These are phyloP conservation scores for Paradoxurus hermaphroditus DNA, from an alignment of 2,113 vertebrate species.

Conservation along the genomic window DNA sequence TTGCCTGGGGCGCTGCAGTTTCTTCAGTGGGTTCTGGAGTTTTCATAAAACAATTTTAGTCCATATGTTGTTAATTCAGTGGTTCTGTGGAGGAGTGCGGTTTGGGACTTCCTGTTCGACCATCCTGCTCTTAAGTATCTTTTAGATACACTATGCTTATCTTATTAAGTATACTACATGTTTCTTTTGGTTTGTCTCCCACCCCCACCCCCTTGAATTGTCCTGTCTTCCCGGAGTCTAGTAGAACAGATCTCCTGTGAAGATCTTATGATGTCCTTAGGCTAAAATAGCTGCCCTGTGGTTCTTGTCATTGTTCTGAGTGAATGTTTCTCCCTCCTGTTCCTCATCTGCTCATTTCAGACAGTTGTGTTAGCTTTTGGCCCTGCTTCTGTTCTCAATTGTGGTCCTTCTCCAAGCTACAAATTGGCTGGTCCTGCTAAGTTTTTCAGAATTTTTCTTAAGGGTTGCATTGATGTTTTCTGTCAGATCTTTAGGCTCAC, in stretches of 20 bases:
- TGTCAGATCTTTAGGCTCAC: not conserved
- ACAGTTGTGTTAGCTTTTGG: conserved; percentile 76
- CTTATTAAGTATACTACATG: not conserved
- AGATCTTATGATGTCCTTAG: conserved; percentile 52
- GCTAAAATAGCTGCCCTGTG: conserved; percentile 77
- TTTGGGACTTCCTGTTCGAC: not conserved
- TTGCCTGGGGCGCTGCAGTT: not conserved
- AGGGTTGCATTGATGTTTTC: not conserved
- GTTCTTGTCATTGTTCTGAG: conserved; percentile 69
- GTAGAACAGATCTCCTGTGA: not conserved
- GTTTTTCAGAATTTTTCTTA: conserved; percentile 5
- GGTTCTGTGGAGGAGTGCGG: not conserved
- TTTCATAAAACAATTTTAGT: not conserved
- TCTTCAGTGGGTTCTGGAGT: not conserved
- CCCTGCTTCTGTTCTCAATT: conserved; percentile 69
- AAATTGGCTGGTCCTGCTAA: conserved; percentile 47
- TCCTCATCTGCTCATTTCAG: conserved; percentile 80
- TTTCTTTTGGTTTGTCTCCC: not conserved
- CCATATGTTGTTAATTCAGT: not conserved
- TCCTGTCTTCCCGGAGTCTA: not conserved
- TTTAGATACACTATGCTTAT: not conserved
- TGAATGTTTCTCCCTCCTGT: conserved; percentile 74
- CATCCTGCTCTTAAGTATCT: not conserved
- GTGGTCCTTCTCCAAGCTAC: conserved; percentile 71
- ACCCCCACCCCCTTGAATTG: not conserved